phyloP scores from a whole-genome alignment of 37 sponge, comb jelly and placozoan species.

The Eunapius fragilis region DNA sequence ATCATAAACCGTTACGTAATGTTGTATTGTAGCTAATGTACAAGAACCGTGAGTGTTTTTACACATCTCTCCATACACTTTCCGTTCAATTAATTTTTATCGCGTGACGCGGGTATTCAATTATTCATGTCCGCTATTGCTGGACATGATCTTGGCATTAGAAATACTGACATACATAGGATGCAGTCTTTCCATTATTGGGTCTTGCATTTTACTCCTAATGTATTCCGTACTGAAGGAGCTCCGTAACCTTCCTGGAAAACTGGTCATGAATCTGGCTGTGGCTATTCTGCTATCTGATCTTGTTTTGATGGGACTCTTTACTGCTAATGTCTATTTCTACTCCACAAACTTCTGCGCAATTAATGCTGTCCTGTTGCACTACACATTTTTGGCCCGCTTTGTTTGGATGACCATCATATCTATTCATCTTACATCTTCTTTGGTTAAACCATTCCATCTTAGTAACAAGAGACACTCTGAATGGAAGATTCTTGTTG shows the following conservation, averaged over 20 bases:
- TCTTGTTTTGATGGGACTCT: constrained; percentile 16
- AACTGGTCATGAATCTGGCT: constrained; percentile 40
- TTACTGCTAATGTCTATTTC: not conserved
- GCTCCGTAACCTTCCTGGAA: constrained; percentile 26
- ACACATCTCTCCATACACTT: too few species aligned
- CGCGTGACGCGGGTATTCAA: too few species aligned
- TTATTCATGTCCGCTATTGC: too few species aligned
- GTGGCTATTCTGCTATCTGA: constrained; percentile 19
- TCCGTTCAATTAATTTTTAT: too few species aligned
- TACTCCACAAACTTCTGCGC: not conserved
- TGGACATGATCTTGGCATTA: not conserved
- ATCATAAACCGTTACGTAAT: too few species aligned
- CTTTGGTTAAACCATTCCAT: too few species aligned
- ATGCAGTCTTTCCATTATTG: constrained; percentile 53
- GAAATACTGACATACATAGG: constrained; percentile 48
- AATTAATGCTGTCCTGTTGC: constrained; percentile 2
- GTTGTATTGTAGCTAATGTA: too few species aligned
- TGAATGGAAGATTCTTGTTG: not conserved
- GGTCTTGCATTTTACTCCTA: constrained; percentile 26
- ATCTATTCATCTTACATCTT: not conserved
- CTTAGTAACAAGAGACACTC: too few species aligned
- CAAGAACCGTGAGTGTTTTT: too few species aligned
- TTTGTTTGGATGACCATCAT: constrained; percentile 26
- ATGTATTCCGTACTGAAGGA: constrained; percentile 63
- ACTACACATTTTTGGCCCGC: constrained; percentile 7